Evolutionary conservation across 2,888 invertebrate species (phyloP).

Genomic region (Ephialtes manifestator): DNA sequence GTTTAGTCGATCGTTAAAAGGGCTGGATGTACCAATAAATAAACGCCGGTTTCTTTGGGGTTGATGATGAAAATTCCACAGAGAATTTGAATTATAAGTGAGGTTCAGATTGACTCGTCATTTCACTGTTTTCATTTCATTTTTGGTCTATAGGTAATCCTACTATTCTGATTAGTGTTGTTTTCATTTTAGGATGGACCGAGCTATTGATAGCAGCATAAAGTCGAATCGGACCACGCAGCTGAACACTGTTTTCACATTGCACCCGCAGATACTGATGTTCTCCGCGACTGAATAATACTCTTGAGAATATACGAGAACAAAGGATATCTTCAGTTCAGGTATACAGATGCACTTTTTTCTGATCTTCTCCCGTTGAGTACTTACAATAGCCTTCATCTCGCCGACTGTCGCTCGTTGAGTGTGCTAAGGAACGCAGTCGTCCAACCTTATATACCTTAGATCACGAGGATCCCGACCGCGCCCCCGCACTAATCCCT

Average conservation of each 20-base stretch:
- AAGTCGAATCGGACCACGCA: background rate
- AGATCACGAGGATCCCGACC: conserved; percentile 79
- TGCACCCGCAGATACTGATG: background rate
- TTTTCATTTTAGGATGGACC: background rate
- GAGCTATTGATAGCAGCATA: background rate
- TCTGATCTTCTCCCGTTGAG: conserved; percentile 43
- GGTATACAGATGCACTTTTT: conserved; percentile 18
- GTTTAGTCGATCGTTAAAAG: background rate
- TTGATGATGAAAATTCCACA: no score
- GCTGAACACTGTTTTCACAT: conserved; percentile 17
- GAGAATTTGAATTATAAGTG: no score
- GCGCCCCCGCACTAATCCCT: conserved; percentile 84
- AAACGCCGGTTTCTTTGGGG: background rate
- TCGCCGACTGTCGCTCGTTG: conserved; percentile 81
- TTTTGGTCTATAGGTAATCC: background rate
- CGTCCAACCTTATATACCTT: conserved; percentile 81
- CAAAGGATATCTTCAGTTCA: conserved; percentile 6
- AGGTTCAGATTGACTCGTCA: no score
- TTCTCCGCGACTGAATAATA: conserved; percentile 1
- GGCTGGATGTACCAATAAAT: no score
- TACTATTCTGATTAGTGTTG: background rate
- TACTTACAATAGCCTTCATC: conserved; percentile 85
- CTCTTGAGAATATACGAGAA: conserved; percentile 11
- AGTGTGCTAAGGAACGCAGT: conserved; percentile 80
- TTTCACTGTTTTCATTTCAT: background rate